A percentile compares a stretch with the other conserved stretches of the same genome.
phyloP scores from a whole-genome alignment of 1,140 invertebrate species.

The Zaprionus capensis region DNA sequence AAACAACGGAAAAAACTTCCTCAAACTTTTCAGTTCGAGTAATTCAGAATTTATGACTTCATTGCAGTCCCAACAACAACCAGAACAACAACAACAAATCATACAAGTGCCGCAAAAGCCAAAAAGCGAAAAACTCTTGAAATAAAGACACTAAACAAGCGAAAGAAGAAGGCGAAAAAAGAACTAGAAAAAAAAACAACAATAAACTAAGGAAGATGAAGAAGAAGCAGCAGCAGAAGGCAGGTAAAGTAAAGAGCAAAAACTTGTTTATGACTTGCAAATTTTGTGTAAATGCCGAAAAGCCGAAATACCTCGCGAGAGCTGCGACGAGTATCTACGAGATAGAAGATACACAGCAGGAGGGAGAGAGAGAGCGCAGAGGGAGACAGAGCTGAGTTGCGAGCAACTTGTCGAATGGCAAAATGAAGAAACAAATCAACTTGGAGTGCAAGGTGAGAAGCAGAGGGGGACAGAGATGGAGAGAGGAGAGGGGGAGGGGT shows the following conservation, averaged over 20 bases:
- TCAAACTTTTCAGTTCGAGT: slow-evolving; percentile 42
- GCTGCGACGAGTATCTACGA: slow-evolving; percentile 20
- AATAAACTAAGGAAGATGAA: slow-evolving; percentile 14
- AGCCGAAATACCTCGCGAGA: slow-evolving; percentile 54
- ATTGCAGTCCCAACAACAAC: slow-evolving; percentile 29
- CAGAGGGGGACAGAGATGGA: neutral
- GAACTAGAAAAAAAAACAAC: slow-evolving; percentile 20
- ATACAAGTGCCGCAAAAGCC: slow-evolving; percentile 36
- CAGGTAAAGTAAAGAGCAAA: slow-evolving; percentile 75
- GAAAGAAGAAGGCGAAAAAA: slow-evolving; percentile 14
- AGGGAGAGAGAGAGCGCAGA: neutral
- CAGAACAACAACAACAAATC: slow-evolving; percentile 37
- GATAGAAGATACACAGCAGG: slow-evolving; percentile 49
- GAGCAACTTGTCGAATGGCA: slow-evolving; percentile 42
- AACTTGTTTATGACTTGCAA: slow-evolving; percentile 83
- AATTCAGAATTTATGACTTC: slow-evolving; percentile 56
- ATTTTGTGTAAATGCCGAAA: slow-evolving; percentile 72
- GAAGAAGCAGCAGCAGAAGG: slow-evolving; percentile 22
- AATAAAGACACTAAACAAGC: slow-evolving; percentile 45
- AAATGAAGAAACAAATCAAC: slow-evolving; percentile 53
- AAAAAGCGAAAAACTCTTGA: slow-evolving; percentile 29
- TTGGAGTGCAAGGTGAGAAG: slow-evolving; percentile 12
- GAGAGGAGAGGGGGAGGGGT: neutral
- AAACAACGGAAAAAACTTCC: slow-evolving; percentile 30
- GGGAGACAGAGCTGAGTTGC: neutral